Evolutionary conservation across 2,797 vertebrate species (phyloP).

Genomic region (Dendrocincla tyrannina): DNA sequence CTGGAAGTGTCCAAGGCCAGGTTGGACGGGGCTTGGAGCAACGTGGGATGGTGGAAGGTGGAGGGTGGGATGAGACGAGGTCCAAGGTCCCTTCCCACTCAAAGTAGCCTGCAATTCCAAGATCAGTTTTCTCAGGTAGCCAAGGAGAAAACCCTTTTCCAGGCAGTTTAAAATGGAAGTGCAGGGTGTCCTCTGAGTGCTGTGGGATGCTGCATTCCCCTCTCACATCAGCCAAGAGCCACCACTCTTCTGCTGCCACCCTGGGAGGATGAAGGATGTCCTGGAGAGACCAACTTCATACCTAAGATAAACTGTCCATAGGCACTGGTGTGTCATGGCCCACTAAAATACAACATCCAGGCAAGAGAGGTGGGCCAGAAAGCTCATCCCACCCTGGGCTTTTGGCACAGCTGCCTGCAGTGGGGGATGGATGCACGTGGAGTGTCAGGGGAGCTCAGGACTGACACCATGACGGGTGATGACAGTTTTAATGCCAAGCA

Average conservation of each 20-base stretch:
- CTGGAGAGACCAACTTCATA: background rate
- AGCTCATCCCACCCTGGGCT: background rate
- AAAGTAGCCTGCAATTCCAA: background rate
- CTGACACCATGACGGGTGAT: fast-evolving
- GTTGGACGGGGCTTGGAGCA: background rate
- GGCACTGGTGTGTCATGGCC: background rate
- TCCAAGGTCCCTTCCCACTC: background rate
- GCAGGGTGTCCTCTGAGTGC: background rate
- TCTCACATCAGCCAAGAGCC: background rate
- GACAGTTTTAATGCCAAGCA: background rate
- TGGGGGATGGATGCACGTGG: background rate
- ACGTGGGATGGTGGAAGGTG: background rate
- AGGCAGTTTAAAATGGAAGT: background rate
- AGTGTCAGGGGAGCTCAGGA: background rate
- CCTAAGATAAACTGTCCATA: background rate
- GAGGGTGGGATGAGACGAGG: background rate
- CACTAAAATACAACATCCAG: background rate
- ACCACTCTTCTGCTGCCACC: background rate
- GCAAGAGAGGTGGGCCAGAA: background rate
- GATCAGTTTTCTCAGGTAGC: background rate
- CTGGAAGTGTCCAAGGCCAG: background rate
- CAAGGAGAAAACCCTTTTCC: background rate
- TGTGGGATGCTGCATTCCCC: background rate
- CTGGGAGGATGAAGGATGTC: background rate
- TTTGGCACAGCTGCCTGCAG: background rate